These are phyloP conservation scores for Adrianichthys oophorus DNA, from an alignment of 2,797 vertebrate genomes.

Conservation along the genomic window DNA sequence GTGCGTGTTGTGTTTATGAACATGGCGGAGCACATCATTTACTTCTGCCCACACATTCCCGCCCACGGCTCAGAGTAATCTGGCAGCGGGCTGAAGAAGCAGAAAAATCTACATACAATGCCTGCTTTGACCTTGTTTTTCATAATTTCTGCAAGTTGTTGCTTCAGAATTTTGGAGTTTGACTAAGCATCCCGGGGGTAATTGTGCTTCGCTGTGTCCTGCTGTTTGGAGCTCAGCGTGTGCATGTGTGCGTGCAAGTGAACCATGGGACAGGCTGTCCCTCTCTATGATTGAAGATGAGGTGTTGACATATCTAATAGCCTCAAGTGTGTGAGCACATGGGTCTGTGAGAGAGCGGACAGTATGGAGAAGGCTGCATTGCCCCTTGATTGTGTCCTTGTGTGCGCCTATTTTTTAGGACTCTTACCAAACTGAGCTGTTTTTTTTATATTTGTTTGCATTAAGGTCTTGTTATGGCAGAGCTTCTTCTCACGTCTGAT, in stretches of 20 bases:
- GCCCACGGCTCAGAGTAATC: conserved; percentile 33
- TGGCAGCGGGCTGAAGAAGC: conserved; percentile 20
- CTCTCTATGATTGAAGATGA: conserved; percentile 42
- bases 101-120: conserved; percentile 25
- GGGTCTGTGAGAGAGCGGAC: conserved; percentile 12
- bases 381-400: conserved; percentile 5
- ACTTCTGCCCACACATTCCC: conserved; percentile 36
- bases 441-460: conserved; percentile 6
- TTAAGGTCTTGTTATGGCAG: background rate
- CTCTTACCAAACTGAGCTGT: background rate
- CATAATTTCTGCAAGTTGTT: conserved; percentile 48
- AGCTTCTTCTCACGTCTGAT: too few relatives aligned
- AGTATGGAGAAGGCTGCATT: conserved; percentile 7
- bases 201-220: conserved; percentile 33
- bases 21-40: conserved; percentile 47
- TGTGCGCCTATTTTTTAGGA: conserved; percentile 6
- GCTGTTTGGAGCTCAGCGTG: conserved; percentile 36
- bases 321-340: conserved; percentile 36
- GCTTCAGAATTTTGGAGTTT: conserved; percentile 47
- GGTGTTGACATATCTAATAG: conserved; percentile 54
- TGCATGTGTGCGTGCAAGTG: conserved; percentile 31
- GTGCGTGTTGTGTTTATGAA: conserved; percentile 46
- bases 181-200: conserved; percentile 43
- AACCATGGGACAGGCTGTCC: conserved; percentile 48
- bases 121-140: conserved; percentile 56